These are phyloP conservation scores for Acanthisitta chloris DNA, from an alignment of 2,113 vertebrate species.

Conservation along the genomic window DNA sequence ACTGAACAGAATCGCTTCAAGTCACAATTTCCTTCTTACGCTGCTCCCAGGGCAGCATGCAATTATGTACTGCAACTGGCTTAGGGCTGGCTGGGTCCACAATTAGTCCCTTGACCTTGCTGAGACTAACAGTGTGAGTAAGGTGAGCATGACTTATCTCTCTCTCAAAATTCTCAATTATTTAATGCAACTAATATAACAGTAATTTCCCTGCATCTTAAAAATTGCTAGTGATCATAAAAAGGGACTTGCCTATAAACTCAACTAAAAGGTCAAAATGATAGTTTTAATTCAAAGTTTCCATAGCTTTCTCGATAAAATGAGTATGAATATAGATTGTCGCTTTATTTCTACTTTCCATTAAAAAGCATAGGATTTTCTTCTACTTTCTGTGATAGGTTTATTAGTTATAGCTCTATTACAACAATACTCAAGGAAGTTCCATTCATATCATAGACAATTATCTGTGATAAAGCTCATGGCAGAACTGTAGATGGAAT, in stretches of 20 bases:
- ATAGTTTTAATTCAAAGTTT: slow-evolving; percentile 40
- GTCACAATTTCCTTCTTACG: slow-evolving; percentile 50
- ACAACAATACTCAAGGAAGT: slow-evolving; percentile 38
- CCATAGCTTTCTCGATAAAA: slow-evolving; percentile 9
- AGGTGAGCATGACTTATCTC: slow-evolving; percentile 44
- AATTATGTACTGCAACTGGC: slow-evolving; percentile 55
- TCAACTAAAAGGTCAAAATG: slow-evolving; percentile 70
- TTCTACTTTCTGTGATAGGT: slow-evolving; percentile 13
- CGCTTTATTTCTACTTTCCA: slow-evolving; percentile 12
- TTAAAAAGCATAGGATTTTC: neutral
- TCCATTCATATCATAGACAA: slow-evolving; percentile 47
- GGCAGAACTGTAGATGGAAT: slow-evolving; percentile 49
- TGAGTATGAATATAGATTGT: neutral
- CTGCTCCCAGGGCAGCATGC: slow-evolving; percentile 50
- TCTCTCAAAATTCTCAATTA: slow-evolving; percentile 70
- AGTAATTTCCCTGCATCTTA: slow-evolving; percentile 47
- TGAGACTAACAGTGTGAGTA: slow-evolving; percentile 30
- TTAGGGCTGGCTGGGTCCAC: slow-evolving; percentile 53
- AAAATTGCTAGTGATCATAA: neutral
- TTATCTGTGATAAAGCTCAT: slow-evolving; percentile 58
- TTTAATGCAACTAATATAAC: slow-evolving; percentile 59
- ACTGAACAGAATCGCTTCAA: slow-evolving; percentile 40
- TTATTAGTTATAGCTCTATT: slow-evolving; percentile 54
- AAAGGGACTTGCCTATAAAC: slow-evolving; percentile 65
- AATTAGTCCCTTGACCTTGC: slow-evolving; percentile 63